Evolutionary conservation across 2,888 invertebrate species (phyloP), one percentile per base, ranked within the genome.

Genomic region (Diadegma fenestrale): DNA sequence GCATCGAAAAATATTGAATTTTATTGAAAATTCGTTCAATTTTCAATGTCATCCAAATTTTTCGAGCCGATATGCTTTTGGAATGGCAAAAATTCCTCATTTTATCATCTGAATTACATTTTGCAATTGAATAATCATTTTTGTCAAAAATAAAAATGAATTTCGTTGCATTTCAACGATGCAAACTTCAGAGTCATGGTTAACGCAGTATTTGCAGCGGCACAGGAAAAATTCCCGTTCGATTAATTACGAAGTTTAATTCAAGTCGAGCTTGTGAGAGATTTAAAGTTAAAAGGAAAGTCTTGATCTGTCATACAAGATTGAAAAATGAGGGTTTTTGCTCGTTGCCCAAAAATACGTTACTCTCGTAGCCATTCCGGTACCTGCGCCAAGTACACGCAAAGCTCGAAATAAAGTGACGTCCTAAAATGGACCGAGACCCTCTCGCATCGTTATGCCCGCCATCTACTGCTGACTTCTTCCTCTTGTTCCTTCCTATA

Each of bases 381-480:
- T 80, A 80, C 80, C 80, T 75, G 72, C n/a, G 48, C n/a, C 30
- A 14, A 48, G 54, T 41, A 45, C 66, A 30, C 76, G 51, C 48
- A 48, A 66, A 66, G 22, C 48, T 64, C 14, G 51, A 48, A 68
- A 54, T 77, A 75, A 80, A 86, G 80, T 83, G 69, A 69, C 80
- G 69, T 73, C 80, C 73, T 72, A 69, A 86, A 83, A 86, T 80
- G 61, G 58, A 78, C 83, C 30, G 54, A 76, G 68, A 72, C 78
- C 73, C 64, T 77, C 84, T 80, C 75, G 66, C 51, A 45, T 69
- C 58, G 58, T 58, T 58, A 58, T 58, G 58, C 58, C 14, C 19
- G 22, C 54, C 19, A 58, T 51, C 75, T 26, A 37, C 58, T 58
- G 22, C 43, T 37, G 77, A 63, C 30, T 51, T 75, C 41, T 58